Percentiles rank a stretch among this genome's conserved stretches.
Evolutionary conservation across 2,113 vertebrate species (phyloP).

Genomic region (Zosterops hypoxanthus): DNA sequence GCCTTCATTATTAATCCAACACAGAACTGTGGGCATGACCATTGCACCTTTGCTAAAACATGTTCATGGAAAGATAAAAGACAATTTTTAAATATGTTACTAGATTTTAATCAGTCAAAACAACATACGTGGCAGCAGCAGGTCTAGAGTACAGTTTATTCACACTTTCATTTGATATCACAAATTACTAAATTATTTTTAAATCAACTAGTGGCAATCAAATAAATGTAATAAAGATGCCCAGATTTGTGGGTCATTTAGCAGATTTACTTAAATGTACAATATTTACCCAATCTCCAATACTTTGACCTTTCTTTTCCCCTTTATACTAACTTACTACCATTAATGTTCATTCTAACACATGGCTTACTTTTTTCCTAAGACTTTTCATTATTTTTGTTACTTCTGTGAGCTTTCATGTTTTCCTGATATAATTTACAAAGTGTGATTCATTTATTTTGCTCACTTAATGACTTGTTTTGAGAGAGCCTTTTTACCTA

Average conservation of each 20-base stretch:
- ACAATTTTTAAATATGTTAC: not conserved
- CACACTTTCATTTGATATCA: not conserved
- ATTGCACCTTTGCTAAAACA: not conserved
- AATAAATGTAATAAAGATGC: not conserved
- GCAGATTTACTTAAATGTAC: not conserved
- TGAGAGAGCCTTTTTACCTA: not conserved
- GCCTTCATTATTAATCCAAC: not conserved
- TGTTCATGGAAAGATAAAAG: not conserved
- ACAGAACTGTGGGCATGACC: not conserved
- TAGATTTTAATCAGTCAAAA: not conserved
- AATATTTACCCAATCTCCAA: not conserved
- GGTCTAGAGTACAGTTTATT: not conserved
- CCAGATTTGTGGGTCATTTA: not conserved
- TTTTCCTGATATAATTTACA: not conserved
- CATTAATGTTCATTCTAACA: not conserved
- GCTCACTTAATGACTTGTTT: not conserved
- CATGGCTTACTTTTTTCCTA: not conserved
- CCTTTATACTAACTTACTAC: not conserved
- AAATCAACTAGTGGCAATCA: not conserved
- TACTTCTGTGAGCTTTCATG: not conserved
- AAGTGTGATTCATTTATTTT: not conserved
- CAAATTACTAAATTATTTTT: not conserved
- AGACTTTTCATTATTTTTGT: not conserved
- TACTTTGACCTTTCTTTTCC: not conserved
- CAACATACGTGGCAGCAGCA: not conserved